A percentile compares a stretch with the other conserved stretches of the same genome.
These are phyloP conservation scores for Drosophila gunungcola DNA, from an alignment of 1,140 invertebrate species.

Conservation along the genomic window DNA sequence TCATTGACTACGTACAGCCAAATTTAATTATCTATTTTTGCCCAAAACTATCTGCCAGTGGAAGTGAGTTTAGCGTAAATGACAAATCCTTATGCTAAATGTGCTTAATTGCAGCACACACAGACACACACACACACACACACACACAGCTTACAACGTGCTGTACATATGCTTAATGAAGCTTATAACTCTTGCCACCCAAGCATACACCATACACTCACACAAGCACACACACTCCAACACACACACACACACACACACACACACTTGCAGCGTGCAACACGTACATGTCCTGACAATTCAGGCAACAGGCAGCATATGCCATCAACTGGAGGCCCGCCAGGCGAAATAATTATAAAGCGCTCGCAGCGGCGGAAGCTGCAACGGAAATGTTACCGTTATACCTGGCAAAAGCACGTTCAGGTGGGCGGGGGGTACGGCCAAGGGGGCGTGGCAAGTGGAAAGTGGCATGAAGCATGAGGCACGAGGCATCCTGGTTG, in stretches of 20 bases:
- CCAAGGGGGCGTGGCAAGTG: conserved; percentile 2
- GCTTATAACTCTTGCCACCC: conserved; percentile 72
- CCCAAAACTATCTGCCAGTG: conserved; percentile 2
- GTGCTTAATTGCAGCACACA: conserved; percentile 80
- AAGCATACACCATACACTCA: too few relatives aligned
- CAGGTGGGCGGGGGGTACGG: conserved; percentile 7
- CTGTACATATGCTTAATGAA: conserved; percentile 84
- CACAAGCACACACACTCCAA: neutral
- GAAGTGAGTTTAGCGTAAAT: conserved; percentile 65
- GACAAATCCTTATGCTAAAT: conserved; percentile 84
- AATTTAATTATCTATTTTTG: conserved; percentile 78
- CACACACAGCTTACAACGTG: conserved; percentile 70
- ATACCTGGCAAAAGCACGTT: conserved; percentile 77
- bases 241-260: too few relatives aligned
- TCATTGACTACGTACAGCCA: conserved; percentile 61
- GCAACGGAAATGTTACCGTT: conserved; percentile 82
- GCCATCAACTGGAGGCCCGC: conserved; percentile 77
- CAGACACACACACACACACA: conserved; percentile 15
- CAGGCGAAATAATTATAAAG: conserved; percentile 83
- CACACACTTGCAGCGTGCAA: conserved; percentile 60
- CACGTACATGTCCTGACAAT: conserved; percentile 77
- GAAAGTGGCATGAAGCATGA: neutral
- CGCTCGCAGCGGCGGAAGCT: conserved; percentile 77
- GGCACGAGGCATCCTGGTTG: conserved; percentile 47
- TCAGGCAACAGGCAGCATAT: conserved; percentile 82